phyloP scores from a whole-genome alignment of 1,140 invertebrate genomes.

The Cataglyphis hispanica region DNA sequence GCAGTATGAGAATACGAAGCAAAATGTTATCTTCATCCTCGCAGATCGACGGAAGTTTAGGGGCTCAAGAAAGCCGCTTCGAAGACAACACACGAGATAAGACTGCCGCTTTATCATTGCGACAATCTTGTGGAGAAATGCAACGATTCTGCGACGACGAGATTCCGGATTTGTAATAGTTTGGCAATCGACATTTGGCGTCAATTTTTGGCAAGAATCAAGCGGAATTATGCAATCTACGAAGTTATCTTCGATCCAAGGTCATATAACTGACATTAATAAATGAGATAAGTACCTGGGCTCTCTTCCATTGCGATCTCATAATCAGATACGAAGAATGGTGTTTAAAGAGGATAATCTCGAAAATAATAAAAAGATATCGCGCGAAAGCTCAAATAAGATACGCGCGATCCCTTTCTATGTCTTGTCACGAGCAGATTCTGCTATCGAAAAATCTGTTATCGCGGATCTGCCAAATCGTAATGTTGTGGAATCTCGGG shows the following conservation, averaged over 20 bases:
- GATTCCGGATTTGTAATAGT: background rate
- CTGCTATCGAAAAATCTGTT: background rate
- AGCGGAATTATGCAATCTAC: conserved; percentile 8
- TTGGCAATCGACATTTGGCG: conserved; percentile 28
- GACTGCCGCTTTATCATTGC: background rate
- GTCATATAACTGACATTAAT: background rate
- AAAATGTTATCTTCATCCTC: conserved; percentile 19
- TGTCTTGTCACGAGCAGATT: background rate
- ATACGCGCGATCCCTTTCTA: background rate
- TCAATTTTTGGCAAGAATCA: conserved; percentile 9
- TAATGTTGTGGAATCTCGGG: background rate
- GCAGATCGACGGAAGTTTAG: conserved; percentile 5
- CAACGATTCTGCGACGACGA: background rate
- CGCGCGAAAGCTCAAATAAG: background rate
- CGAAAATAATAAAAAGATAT: background rate
- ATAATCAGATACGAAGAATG: background rate
- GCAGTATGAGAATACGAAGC: background rate
- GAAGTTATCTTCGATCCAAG: background rate
- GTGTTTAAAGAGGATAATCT: background rate
- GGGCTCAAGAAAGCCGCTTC: background rate
- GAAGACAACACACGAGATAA: background rate
- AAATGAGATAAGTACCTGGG: background rate
- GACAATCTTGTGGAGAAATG: conserved; percentile 4
- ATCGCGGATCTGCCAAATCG: background rate
- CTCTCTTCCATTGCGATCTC: background rate